phyloP scores from a whole-genome alignment of 2,113 vertebrate genomes.

The Python bivittatus region DNA sequence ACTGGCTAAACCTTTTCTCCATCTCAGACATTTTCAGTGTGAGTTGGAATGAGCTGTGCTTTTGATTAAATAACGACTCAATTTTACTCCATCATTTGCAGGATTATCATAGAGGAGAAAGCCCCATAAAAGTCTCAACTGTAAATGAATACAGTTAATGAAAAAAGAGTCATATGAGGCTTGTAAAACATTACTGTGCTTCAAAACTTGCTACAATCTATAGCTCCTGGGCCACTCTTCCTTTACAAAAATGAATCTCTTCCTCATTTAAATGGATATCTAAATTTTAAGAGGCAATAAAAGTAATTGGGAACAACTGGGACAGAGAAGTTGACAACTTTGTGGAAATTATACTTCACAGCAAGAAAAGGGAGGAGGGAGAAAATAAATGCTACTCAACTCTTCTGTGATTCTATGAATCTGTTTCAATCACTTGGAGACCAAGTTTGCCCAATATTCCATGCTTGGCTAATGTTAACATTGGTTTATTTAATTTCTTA shows the following conservation, averaged over 20 bases:
- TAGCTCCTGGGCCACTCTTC: not conserved
- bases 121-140: conserved; percentile 19
- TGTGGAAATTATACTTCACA: not conserved
- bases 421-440: not conserved
- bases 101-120: conserved; percentile 37
- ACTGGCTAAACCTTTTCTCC: conserved; percentile 17
- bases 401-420: not conserved
- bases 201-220: not conserved
- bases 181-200: conserved; percentile 30
- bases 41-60: conserved; percentile 24
- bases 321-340: not conserved
- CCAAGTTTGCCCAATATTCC: not conserved
- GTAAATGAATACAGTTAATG: conserved; percentile 48
- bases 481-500: not conserved
- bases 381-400: not conserved
- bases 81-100: conserved; percentile 42
- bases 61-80: conserved; percentile 37
- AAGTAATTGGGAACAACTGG: conserved; percentile 20
- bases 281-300: not conserved
- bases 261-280: conserved; percentile 27
- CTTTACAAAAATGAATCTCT: not conserved
- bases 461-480: not conserved
- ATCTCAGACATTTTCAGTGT: conserved; percentile 22
- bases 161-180: conserved; percentile 42
- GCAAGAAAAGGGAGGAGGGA: not conserved